Evolutionary conservation across 1,140 invertebrate genomes (phyloP).

Genomic region (Kradibia gibbosae): DNA sequence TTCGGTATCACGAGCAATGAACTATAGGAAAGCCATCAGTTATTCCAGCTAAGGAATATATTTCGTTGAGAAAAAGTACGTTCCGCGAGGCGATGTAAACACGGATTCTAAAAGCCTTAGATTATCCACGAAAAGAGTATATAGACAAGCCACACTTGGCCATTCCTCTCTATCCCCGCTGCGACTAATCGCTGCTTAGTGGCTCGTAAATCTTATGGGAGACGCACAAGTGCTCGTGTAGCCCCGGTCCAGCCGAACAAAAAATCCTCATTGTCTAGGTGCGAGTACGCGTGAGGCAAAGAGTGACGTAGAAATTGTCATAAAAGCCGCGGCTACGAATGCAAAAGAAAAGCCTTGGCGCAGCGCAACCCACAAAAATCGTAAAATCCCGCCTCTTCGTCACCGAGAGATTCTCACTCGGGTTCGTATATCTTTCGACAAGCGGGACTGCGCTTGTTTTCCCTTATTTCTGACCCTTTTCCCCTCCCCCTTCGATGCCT

Average conservation of each 20-base stretch:
- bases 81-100: background rate
- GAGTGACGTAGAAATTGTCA: conserved; percentile 44
- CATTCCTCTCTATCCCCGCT: conserved; percentile 1
- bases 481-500: background rate
- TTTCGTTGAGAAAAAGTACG: background rate
- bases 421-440: conserved; percentile 19
- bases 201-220: conserved; percentile 42
- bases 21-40: background rate
- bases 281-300: conserved; percentile 38
- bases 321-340: conserved; percentile 24
- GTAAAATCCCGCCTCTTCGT: conserved; percentile 44
- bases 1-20: background rate
- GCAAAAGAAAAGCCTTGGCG: conserved; percentile 42
- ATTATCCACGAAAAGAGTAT: conserved; percentile 23
- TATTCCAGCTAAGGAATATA: background rate
- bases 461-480: conserved; percentile 39
- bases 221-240: background rate
- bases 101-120: conserved; percentile 30
- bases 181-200: conserved; percentile 47
- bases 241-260: background rate
- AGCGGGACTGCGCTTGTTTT: conserved; percentile 42
- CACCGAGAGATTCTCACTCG: conserved; percentile 11
- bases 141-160: background rate
- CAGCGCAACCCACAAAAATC: conserved; percentile 27
- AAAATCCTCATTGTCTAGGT: conserved; percentile 18